Percentiles rank a stretch among this genome's conserved stretches.
Conservation (phyloP, 2,888 invertebrate genomes). For the Sminthurides aquaticus region DNA sequence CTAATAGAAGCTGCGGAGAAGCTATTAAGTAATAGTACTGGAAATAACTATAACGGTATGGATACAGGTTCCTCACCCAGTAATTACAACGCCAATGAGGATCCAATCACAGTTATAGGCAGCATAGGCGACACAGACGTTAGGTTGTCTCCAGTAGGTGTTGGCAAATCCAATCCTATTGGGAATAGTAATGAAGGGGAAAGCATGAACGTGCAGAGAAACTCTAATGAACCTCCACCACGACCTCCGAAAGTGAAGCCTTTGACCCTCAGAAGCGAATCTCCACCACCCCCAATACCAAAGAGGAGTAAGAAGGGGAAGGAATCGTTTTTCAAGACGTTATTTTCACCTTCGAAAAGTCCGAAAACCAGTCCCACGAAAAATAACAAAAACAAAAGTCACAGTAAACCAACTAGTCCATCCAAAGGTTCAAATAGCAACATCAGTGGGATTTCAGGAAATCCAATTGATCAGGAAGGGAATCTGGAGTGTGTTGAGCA, state of each 20-base stretch:
- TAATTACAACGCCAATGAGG: not conserved
- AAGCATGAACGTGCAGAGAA: constrained; percentile 46
- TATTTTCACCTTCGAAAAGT: constrained; percentile 23
- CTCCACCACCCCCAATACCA: constrained; percentile 23
- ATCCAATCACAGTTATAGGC: too few species aligned
- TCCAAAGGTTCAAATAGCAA: constrained; percentile 7
- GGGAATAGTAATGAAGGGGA: not conserved
- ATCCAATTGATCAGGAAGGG: constrained; percentile 49
- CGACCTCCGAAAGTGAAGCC: constrained; percentile 49
- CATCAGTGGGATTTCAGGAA: not conserved
- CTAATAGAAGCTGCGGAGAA: not conserved
- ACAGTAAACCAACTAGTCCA: constrained; percentile 17
- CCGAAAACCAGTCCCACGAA: constrained; percentile 21
- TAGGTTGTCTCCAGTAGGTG: not conserved
- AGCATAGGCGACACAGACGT: not conserved
- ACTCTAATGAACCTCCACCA: constrained; percentile 45
- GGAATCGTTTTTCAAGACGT: constrained; percentile 25
- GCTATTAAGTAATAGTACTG: not conserved
- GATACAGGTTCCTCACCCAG: not conserved
- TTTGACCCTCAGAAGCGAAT: constrained; percentile 10
- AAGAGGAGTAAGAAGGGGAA: constrained; percentile 26
- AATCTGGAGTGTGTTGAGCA: constrained; percentile 81
- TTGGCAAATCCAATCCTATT: not conserved
- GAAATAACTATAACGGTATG: constrained; percentile 4
- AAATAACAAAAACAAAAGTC: constrained; percentile 6